Evolutionary conservation across 2,797 vertebrate genomes (phyloP), one percentile per base, ranked within the genome.

Genomic region (Tangara arthus): DNA sequence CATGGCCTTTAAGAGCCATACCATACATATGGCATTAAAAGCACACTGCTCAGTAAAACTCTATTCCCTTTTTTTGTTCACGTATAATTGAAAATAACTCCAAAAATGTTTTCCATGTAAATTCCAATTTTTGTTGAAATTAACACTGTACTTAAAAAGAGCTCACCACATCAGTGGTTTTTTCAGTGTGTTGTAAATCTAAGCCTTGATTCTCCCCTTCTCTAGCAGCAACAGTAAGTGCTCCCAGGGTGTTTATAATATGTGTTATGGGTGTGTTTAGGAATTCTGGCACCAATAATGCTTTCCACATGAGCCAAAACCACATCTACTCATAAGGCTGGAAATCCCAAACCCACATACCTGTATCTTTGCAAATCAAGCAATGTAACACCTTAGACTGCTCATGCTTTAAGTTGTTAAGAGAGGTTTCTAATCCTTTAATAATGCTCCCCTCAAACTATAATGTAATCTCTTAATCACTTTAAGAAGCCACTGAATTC

Each of bases 401-500:
- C n/a, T 65, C 63, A 63, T 66, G 82, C 63, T 91, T 95, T 86
- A 68, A 35, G 44, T 84, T 47, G 26, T 69, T 89, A 81, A 76
- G 53, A 91, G 84, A 91, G 73, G 77, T 63, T 91, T 94, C 85
- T 95, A 94, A 97, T 86, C 93, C 71, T 90, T 64, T 71, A 77
- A 76, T 79, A 88, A 94, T 77, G 73, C 64, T 94, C 49, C 80
- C 79, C 70, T 70, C 80, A 79, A 92, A 94, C 80, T 76, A 49
- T 66, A 95, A 87, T 39, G 69, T 90, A 94, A 95, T 91, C 89
- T 91, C 53, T 82, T 93, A 79, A 95, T 94, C 76, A 53, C 80
- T 95, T 87, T 90, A 91, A 91, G 89, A 81, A 94, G 65, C 66
- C 82, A 79, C 63, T 66, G 85, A 93, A 91, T 94, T 94, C 89